These are phyloP conservation scores for Lindbergichthys nudifrons DNA, from an alignment of 2,797 vertebrate genomes.

Conservation along the genomic window DNA sequence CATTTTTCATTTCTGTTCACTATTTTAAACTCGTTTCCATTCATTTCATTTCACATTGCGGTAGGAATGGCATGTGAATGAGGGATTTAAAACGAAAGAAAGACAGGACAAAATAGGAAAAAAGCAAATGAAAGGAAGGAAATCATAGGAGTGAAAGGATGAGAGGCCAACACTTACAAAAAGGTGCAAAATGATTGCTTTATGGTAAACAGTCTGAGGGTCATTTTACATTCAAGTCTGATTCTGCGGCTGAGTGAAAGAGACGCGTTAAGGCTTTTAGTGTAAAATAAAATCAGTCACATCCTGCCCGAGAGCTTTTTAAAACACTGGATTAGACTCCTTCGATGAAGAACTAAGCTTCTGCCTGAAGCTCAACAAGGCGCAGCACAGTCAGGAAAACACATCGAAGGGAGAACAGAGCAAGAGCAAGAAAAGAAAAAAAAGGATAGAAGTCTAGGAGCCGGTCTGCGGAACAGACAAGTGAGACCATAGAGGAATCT, in stretches of 20 bases:
- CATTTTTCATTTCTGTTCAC: constrained; percentile 3
- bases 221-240: constrained; percentile 52
- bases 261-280: constrained; percentile 64
- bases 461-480: constrained; percentile 3
- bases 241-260: constrained; percentile 58
- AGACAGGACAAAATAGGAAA: constrained; percentile 1
- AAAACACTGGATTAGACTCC: constrained; percentile 71
- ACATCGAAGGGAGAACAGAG: constrained; percentile 38
- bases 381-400: constrained; percentile 42
- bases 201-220: constrained; percentile 39
- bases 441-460: constrained; percentile 8
- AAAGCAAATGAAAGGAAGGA: constrained; percentile 9
- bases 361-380: constrained; percentile 64
- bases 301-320: constrained; percentile 67
- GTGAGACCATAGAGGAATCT: constrained; percentile 35
- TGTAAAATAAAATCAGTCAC: constrained; percentile 72
- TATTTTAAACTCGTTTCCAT: constrained; percentile 9
- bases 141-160: constrained; percentile 17
- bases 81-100: constrained; percentile 66
- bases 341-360: constrained; percentile 55
- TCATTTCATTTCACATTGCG: constrained; percentile 4
- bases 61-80: constrained; percentile 10
- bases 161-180: constrained; percentile 4
- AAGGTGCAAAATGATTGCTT: constrained; percentile 3
- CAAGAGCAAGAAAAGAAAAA: constrained; percentile 15